These are phyloP conservation scores for Lepus americanus DNA, from an alignment of 2,113 vertebrate species.

Conservation along the genomic window DNA sequence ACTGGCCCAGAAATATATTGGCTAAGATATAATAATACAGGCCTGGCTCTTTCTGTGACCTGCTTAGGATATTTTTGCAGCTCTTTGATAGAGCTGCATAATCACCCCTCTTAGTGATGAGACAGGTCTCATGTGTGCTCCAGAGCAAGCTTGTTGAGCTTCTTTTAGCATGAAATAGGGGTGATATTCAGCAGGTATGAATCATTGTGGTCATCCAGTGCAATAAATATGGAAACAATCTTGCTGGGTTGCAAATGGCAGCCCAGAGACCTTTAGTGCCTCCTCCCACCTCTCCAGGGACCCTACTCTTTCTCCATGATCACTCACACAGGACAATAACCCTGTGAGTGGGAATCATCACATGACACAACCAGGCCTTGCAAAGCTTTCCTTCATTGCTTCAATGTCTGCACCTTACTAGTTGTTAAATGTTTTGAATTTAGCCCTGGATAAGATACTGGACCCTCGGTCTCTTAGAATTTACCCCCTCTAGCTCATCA, in stretches of 20 bases:
- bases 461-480: background rate
- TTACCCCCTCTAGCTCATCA: background rate
- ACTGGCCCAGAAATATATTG: background rate
- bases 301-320: background rate
- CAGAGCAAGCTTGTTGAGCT: background rate
- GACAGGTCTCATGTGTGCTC: background rate
- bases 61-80: background rate
- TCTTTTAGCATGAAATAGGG: background rate
- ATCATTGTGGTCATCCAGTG: background rate
- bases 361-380: background rate
- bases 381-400: background rate
- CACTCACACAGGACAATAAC: background rate
- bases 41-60: background rate
- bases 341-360: background rate
- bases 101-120: background rate
- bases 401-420: background rate
- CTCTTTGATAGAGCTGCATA: background rate
- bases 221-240: background rate
- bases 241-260: background rate
- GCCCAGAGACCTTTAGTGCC: background rate
- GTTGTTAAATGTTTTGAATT: conserved; percentile 13
- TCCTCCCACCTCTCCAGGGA: background rate
- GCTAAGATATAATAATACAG: background rate
- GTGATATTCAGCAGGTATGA: background rate
- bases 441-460: background rate